Evolutionary conservation across 2,113 vertebrate genomes (phyloP).

Genomic region (Podarcis raffonei): DNA sequence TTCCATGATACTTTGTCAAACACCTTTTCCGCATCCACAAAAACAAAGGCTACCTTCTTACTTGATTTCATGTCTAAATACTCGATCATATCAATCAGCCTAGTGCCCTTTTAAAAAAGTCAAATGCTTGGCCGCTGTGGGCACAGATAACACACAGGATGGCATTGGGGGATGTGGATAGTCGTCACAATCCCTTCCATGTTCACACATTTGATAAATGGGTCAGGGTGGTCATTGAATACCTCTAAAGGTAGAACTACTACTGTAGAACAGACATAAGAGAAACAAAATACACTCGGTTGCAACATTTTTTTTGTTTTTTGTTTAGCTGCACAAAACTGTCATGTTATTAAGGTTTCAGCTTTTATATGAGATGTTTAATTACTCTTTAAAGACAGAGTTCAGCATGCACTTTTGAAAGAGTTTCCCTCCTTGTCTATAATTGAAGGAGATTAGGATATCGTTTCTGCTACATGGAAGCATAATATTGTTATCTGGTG

Average conservation of each 20-base stretch:
- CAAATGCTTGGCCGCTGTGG: background rate
- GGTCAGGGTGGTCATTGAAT: background rate
- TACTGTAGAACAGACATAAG: background rate
- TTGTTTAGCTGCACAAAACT: background rate
- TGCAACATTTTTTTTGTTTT: background rate
- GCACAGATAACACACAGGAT: background rate
- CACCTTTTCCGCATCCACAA: no score
- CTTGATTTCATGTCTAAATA: no score
- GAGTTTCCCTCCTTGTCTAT: constrained; percentile 16
- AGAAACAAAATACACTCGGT: background rate
- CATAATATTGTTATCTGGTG: background rate
- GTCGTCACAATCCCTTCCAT: background rate
- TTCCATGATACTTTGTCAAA: no score
- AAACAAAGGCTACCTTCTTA: no score
- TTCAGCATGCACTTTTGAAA: background rate
- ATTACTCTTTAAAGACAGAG: background rate
- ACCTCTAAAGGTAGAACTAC: background rate
- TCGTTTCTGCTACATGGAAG: constrained; percentile 14
- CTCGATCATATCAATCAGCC: no score
- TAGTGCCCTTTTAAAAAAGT: background rate
- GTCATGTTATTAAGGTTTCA: background rate
- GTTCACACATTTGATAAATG: background rate
- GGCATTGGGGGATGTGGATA: background rate
- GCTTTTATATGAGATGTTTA: background rate
- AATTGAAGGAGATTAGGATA: constrained; percentile 19